phyloP scores from a whole-genome alignment of 2,797 vertebrate species.

The Sebastes steindachneri region DNA sequence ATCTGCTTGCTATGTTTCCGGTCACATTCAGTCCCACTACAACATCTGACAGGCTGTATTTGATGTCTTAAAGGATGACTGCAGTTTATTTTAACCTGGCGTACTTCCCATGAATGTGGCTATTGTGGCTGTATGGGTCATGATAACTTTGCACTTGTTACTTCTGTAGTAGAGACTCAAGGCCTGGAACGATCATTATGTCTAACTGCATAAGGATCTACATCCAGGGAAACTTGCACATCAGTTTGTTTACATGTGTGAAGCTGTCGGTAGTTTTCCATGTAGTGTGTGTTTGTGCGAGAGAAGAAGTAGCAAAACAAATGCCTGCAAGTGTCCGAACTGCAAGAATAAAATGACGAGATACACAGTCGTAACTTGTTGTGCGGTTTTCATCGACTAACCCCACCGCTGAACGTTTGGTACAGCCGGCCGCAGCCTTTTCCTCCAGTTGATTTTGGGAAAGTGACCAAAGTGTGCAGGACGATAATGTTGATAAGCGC shows the following conservation, averaged over 20 bases:
- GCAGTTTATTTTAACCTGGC: background rate
- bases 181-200: background rate
- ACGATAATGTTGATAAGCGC: background rate
- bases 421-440: background rate
- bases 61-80: background rate
- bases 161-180: background rate
- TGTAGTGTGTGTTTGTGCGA: background rate
- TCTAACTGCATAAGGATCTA: background rate
- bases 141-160: background rate
- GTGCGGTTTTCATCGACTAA: background rate
- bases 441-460: background rate
- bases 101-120: background rate
- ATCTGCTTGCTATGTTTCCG: constrained; percentile 43
- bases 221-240: background rate
- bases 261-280: background rate
- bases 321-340: background rate
- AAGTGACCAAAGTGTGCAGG: background rate
- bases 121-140: background rate
- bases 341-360: background rate
- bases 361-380: background rate
- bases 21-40: constrained; percentile 11
- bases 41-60: constrained; percentile 17
- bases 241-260: background rate
- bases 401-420: background rate
- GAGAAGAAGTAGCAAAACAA: background rate